Evolutionary conservation across 2,888 invertebrate genomes (phyloP).

Genomic region (Polylopha cassiicola): DNA sequence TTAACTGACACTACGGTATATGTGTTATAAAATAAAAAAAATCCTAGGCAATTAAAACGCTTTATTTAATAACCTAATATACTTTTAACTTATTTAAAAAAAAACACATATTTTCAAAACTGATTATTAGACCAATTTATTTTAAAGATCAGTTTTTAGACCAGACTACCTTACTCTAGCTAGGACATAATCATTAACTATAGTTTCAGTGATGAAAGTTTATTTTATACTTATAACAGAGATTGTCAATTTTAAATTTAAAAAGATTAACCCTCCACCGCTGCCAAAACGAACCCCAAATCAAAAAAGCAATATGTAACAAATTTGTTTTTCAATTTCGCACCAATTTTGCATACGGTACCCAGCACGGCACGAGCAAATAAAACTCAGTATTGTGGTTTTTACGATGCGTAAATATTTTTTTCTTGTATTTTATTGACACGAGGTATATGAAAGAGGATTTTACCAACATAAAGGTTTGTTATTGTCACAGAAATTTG

Average conservation of each 20-base stretch:
- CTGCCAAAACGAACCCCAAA: slow-evolving; percentile 35
- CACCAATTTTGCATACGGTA: slow-evolving; percentile 74
- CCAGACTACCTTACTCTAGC: too few relatives aligned
- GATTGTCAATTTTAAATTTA: background rate
- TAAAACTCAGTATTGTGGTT: slow-evolving; percentile 68
- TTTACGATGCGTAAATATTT: slow-evolving; percentile 69
- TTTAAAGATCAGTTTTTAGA: too few relatives aligned
- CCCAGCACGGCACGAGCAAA: slow-evolving; percentile 52
- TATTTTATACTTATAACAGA: too few relatives aligned
- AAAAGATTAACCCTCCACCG: slow-evolving; percentile 40
- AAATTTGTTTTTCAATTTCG: slow-evolving; percentile 77
- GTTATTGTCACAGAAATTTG: slow-evolving; percentile 44
- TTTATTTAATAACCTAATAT: too few relatives aligned
- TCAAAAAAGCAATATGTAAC: slow-evolving; percentile 76
- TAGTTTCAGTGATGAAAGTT: too few relatives aligned
- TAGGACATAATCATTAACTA: too few relatives aligned
- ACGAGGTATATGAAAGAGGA: slow-evolving; percentile 62
- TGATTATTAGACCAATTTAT: too few relatives aligned
- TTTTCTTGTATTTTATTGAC: slow-evolving; percentile 55
- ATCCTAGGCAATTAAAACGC: too few relatives aligned
- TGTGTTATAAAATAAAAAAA: background rate
- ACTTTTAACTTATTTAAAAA: too few relatives aligned
- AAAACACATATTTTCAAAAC: too few relatives aligned
- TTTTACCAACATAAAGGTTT: slow-evolving; percentile 39
- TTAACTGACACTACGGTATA: too few relatives aligned